Evolutionary conservation across 2,113 vertebrate species (phyloP), one percentile per base, ranked within the genome.

Genomic region (Bostrychus sinensis): DNA sequence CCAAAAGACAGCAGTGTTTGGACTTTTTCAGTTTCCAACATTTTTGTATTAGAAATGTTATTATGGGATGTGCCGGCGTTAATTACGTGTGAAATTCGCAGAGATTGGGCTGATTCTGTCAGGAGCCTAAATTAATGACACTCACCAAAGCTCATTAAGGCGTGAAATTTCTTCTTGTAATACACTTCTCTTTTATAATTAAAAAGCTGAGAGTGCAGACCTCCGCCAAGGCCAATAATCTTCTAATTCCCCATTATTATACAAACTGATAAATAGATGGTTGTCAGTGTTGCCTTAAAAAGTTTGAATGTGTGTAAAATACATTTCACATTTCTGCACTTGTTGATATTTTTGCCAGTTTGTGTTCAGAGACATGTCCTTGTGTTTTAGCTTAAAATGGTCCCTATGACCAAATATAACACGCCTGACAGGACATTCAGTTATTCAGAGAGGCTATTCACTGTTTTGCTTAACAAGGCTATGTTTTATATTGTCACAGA

Each of bases 21-120:
- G 13, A 12, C 3, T 13, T 48, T 10, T 48, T 48, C 42, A 45
- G n/a, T 28, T 16, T 13, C 25, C 42, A 32, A 32, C 19, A 11
- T 22, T 22, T 45, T 51, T 28, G 25, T n/a, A 12, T n/a, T 5
- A 51, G 23, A 51, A 16, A 3, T 26, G 14, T 28, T n/a, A 51
- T 13, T 26, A 6, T 6, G 26, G 48, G 14, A 17, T 17, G 48
- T n/a, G 7, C 48, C n/a, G 7, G 9, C 26, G n/a, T 51, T 28
- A 51, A n/a, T 30, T 3, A n/a, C 1, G 7, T 10, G 25, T 30
- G 48, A 3, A 51, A 28, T 7, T 13, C 2, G 22, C 23, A 3
- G 13, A 26, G 46, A 50, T 51, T 51, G 48, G 8, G 14, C 48
- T 9, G 25, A 30, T 51, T 51, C 48, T 51, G 48, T 51, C 48